Base-by-base conservation (phyloP, 2,797 vertebrate genomes). In the Cryptoprocta ferox region DNA sequence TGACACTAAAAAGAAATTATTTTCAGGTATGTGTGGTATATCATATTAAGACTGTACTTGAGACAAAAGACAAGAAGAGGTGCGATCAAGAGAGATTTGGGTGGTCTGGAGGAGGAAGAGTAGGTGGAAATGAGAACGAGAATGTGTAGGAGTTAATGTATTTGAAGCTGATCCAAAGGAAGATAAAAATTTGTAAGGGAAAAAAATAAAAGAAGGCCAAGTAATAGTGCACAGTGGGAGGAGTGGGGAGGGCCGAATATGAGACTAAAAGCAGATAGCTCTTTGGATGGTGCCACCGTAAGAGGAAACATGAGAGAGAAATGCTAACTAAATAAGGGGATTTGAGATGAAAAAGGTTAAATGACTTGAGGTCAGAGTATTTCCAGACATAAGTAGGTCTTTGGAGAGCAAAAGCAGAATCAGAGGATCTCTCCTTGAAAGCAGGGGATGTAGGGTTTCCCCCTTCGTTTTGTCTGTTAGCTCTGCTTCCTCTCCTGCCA, bases 331-430 rank as follows among this genome's bases (percentile, higher is more conserved):
- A 48, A 10, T 16, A 42, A 26, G 50, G 85, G 56, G 56, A 32
- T n/a, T 28, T 35, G 79, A 94, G 37, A 48, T 42, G 42, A 13
- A 35, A 85, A 82, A 78, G 42, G 6, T 26, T 35, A 32, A 68
- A 12, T 61, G 76, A 28, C 14, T 68, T 15, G 76, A 84, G 37
- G 32, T 76, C 63, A 45, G 14, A 13, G 15, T 8, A 6, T 59
- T 50, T 11, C 66, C 39, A 30, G 83, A 35, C 50, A 12, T 35
- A 42, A 89, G 76, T 8, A 32, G 53, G 39, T 50, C 75, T 94
- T 39, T 71, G 48, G 76, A 95, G 87, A 90, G n/a, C 92, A 35
- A 88, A 86, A 89, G 50, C 24, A 56, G 56, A 80, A 63, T 28
- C 18, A 48, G 21, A 63, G 26, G n/a, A 0, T n/a, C 75, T 91